These are phyloP conservation scores for Luperina nickerlii DNA, from an alignment of 2,888 invertebrate species.

Conservation along the genomic window DNA sequence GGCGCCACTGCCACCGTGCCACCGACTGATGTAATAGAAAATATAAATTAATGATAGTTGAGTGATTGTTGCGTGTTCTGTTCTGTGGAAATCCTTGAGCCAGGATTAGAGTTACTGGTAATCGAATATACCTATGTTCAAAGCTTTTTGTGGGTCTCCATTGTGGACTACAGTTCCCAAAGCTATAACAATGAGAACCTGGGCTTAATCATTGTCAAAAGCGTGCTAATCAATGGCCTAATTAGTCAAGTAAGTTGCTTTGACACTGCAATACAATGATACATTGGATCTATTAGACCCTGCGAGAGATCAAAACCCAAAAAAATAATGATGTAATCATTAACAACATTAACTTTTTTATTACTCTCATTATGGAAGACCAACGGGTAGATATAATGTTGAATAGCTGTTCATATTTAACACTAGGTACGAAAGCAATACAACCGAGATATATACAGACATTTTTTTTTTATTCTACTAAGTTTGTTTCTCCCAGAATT, in stretches of 20 bases:
- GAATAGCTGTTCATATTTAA: background rate
- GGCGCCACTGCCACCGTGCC: conserved; percentile 51
- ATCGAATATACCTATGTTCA: conserved; percentile 43
- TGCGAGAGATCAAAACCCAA: background rate
- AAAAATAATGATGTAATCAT: background rate
- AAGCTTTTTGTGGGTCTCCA: conserved; percentile 27
- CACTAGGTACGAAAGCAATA: background rate
- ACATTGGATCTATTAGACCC: background rate
- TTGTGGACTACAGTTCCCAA: conserved; percentile 29
- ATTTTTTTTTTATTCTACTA: background rate
- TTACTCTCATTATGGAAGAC: background rate
- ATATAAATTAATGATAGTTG: conserved; percentile 44
- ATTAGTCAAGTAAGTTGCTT: background rate
- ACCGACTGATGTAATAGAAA: conserved; percentile 50
- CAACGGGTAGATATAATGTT: background rate
- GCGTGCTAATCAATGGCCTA: background rate
- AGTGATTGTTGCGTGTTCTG: conserved; percentile 44
- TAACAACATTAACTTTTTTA: background rate
- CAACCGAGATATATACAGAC: background rate
- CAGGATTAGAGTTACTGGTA: conserved; percentile 56
- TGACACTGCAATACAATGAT: background rate
- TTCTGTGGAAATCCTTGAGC: conserved; percentile 55
- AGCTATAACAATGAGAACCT: conserved; percentile 21
- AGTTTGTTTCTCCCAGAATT: background rate
- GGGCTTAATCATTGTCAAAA: conserved; percentile 20